Percentiles rank a stretch among this genome's conserved stretches.
phyloP scores from a whole-genome alignment of 2,797 vertebrate genomes.

The Halcyon chelicuti region DNA sequence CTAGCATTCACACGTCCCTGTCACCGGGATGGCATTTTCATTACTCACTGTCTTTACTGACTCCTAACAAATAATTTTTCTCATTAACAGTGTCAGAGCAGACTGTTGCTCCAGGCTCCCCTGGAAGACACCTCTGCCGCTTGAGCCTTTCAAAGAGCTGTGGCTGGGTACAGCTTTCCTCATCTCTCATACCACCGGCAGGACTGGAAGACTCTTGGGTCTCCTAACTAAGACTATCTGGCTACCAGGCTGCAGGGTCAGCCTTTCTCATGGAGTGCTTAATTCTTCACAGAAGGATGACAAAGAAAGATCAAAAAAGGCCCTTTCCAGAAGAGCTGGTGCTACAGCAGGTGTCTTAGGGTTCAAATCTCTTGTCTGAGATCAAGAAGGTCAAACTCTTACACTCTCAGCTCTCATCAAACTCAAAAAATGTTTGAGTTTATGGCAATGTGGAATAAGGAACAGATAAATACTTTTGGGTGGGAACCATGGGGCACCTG shows the following conservation, averaged over 20 bases:
- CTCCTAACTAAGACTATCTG: neutral
- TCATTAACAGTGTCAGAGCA: neutral
- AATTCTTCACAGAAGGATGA: neutral
- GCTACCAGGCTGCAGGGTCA: neutral
- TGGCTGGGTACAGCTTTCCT: neutral
- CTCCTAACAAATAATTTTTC: neutral
- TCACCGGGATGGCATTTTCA: neutral
- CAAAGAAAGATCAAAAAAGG: neutral
- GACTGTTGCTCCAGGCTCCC: neutral
- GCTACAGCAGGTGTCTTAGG: neutral
- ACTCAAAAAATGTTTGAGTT: neutral
- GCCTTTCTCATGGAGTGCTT: neutral
- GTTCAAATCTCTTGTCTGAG: neutral
- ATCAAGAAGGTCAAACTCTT: neutral
- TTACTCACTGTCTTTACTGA: neutral
- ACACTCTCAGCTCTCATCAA: neutral
- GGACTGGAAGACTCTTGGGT: neutral
- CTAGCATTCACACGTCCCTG: neutral
- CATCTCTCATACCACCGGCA: accelerated
- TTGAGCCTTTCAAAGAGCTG: neutral
- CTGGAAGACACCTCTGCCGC: neutral
- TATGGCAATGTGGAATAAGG: neutral
- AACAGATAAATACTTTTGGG: neutral
- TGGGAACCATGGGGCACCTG: neutral
- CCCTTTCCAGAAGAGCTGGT: neutral